Evolutionary conservation across 2,888 invertebrate species (phyloP).

Genomic region (Phlogophora meticulosa): DNA sequence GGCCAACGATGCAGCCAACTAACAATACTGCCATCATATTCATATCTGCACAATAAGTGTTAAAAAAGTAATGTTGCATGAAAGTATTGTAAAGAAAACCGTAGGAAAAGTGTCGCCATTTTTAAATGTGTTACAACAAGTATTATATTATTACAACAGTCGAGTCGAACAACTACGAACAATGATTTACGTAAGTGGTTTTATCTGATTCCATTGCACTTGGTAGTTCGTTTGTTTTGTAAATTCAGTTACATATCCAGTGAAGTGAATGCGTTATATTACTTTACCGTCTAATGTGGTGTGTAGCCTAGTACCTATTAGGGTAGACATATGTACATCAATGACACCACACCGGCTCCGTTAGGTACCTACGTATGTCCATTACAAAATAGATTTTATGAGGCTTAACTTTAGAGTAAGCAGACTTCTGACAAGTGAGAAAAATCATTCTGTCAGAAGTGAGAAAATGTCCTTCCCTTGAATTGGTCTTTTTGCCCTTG

Average conservation of each 20-base stretch:
- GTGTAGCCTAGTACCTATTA: not conserved
- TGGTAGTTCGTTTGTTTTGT: conserved; percentile 16
- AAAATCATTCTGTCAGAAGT: no score
- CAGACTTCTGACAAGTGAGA: no score
- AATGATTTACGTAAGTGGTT: conserved; percentile 1
- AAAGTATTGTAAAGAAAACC: not conserved
- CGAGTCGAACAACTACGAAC: not conserved
- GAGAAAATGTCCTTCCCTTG: no score
- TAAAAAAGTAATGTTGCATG: no score
- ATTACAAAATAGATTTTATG: not conserved
- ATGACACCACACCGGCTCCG: not conserved
- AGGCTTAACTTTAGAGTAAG: not conserved
- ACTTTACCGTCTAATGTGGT: conserved; percentile 15
- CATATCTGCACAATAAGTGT: no score
- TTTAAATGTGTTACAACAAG: not conserved
- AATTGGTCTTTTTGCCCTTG: no score
- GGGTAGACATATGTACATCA: not conserved
- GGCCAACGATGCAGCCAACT: no score
- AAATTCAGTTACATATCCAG: conserved; percentile 18
- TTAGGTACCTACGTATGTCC: not conserved
- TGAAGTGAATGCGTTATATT: conserved; percentile 12
- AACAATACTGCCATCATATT: no score
- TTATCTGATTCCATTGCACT: conserved; percentile 19
- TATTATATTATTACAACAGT: not conserved
- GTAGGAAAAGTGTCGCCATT: not conserved